Conservation (phyloP, 1,140 invertebrate species). For the Drosophila tsacasi region DNA sequence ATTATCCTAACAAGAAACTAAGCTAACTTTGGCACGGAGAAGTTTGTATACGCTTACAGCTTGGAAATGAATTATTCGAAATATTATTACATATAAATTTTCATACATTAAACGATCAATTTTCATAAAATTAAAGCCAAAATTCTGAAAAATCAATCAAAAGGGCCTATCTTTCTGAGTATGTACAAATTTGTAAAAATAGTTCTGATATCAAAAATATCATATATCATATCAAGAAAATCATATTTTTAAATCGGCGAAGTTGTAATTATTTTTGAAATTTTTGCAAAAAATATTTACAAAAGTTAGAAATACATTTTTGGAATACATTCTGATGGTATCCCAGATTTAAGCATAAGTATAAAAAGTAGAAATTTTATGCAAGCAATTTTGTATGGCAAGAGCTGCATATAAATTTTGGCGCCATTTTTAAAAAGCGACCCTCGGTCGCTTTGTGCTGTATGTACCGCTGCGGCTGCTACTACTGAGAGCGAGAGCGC, state of each 20-base stretch:
- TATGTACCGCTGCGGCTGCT: constrained; percentile 19
- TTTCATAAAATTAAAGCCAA: neutral
- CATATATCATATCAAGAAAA: too few relatives aligned
- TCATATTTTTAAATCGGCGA: too few relatives aligned
- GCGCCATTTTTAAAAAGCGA: constrained; percentile 68
- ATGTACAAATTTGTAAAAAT: too few relatives aligned
- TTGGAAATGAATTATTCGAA: too few relatives aligned
- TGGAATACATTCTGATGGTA: neutral
- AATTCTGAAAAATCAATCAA: neutral
- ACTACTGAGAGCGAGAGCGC: constrained; percentile 43
- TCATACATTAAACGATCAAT: too few relatives aligned
- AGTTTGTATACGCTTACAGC: too few relatives aligned
- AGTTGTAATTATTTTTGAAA: too few relatives aligned
- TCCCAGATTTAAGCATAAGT: neutral
- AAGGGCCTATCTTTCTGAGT: too few relatives aligned
- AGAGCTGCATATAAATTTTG: constrained; percentile 42
- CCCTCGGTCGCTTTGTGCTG: constrained; percentile 36
- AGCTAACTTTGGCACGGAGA: too few relatives aligned
- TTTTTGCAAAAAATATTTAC: too few relatives aligned
- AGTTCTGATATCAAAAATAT: too few relatives aligned
- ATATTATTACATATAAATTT: too few relatives aligned
- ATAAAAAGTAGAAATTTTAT: neutral
- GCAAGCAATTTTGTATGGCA: neutral
- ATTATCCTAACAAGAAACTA: neutral
- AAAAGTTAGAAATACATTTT: neutral